Evolutionary conservation across 2,797 vertebrate genomes (phyloP), one percentile per base, ranked within the genome.

Genomic region (Glyptemys insculpta): DNA sequence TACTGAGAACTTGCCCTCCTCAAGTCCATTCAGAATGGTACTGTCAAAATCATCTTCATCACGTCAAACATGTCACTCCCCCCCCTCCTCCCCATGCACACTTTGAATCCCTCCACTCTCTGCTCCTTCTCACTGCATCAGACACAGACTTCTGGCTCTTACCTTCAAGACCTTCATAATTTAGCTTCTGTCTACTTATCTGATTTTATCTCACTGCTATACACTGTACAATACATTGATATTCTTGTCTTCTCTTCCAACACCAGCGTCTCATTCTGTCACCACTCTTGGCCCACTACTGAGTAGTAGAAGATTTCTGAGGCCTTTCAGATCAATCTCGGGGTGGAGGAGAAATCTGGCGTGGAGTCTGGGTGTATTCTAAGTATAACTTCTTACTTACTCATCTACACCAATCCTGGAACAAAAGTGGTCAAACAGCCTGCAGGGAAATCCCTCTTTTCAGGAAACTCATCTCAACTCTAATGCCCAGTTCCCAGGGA

Each of bases 111-210:
- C 83, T 82, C 41, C 31, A 41, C 50, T 90, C 29, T 41, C 41
- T 41, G 91, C 8, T 54, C 2, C 7, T 88, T 82, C 74, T 72
- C 80, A 74, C 41, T 85, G 62, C 85, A 81, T 81, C 18, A 76
- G 37, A 88, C 79, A 14, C 50, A 86, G 53, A 56, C 12, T 85
- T 86, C 15, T 82, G 25, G 11, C 87, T 5, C 34, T n/a, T 44
- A 81, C 0, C 0, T 59, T 85, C 44, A 85, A 87, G 65, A 7
- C 4, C 31, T 76, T 65, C 15, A 25, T 84, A 0, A 0, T 14
- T 85, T 80, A 34, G 11, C 7, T 88, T 5, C n/a, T 83, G 11
- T 81, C 57, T 29, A 9, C 12, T 85, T 87, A 68, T 65, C 34
- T 6, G 57, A 6, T 44, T 78, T 86, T 62, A 59, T 5, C 78